Evolutionary conservation across 2,113 vertebrate species (phyloP).

Genomic region (Ammospiza caudacuta): DNA sequence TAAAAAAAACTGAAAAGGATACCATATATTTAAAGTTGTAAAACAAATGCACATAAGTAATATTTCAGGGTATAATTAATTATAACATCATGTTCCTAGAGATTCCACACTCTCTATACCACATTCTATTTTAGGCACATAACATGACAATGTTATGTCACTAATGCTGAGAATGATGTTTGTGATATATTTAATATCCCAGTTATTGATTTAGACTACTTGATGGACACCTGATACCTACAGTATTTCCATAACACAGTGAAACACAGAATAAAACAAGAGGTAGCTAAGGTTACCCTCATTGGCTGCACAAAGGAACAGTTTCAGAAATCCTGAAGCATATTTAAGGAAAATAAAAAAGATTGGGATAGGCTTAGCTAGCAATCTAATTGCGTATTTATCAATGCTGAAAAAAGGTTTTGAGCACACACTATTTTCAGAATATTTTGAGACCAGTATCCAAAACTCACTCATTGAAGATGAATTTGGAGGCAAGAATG

Average conservation of each 20-base stretch:
- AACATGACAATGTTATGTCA: slow-evolving; percentile 65
- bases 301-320: neutral
- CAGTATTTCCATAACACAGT: slow-evolving; percentile 41
- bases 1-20: slow-evolving; percentile 47
- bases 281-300: slow-evolving; percentile 47
- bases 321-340: neutral
- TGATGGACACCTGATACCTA: slow-evolving; percentile 51
- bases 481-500: neutral
- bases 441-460: neutral
- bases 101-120: slow-evolving; percentile 59
- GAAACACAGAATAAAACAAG: slow-evolving; percentile 49
- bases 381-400: neutral
- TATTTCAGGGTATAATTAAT: slow-evolving; percentile 63
- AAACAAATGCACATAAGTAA: slow-evolving; percentile 58
- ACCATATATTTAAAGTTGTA: slow-evolving; percentile 1
- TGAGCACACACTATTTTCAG: neutral
- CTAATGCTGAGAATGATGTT: slow-evolving; percentile 56
- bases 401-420: neutral
- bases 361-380: neutral
- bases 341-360: neutral
- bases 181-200: slow-evolving; percentile 67
- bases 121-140: slow-evolving; percentile 53
- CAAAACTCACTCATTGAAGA: neutral
- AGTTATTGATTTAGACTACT: slow-evolving; percentile 61
- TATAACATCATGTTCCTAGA: slow-evolving; percentile 44